These are phyloP conservation scores for Balaeniceps rex DNA, from an alignment of 2,113 vertebrate genomes.

Conservation along the genomic window DNA sequence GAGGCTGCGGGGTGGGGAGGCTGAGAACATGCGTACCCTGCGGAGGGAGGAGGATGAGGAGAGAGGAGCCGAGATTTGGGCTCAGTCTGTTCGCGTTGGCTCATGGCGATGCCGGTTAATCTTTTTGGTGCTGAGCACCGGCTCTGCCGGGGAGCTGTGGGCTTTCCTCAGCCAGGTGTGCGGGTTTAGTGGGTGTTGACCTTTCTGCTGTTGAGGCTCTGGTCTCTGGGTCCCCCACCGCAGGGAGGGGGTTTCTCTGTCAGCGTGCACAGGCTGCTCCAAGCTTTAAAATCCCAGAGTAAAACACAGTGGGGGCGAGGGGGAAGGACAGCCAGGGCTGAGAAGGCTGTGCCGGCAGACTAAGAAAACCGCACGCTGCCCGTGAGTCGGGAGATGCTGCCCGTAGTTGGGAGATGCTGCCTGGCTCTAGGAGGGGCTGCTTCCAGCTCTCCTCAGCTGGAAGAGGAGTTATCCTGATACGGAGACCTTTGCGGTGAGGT, in stretches of 20 bases:
- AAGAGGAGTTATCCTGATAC: not conserved
- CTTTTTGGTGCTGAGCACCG: not conserved
- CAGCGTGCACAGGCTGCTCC: fast-evolving
- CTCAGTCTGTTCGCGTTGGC: not conserved
- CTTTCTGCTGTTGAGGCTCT: not conserved
- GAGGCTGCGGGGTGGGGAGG: not conserved
- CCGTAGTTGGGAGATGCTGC: not conserved
- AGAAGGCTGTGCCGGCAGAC: not conserved
- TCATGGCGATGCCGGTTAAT: not conserved
- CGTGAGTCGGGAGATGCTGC: not conserved
- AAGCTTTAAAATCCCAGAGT: not conserved
- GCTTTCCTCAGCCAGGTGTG: fast-evolving
- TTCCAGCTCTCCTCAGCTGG: not conserved
- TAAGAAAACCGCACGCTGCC: fast-evolving
- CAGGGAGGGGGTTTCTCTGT: not conserved
- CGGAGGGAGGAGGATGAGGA: not conserved
- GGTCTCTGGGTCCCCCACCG: fast-evolving
- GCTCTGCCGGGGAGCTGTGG: not conserved
- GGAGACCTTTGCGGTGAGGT: not conserved
- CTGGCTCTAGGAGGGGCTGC: not conserved
- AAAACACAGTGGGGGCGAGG: fast-evolving
- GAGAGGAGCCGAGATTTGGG: not conserved
- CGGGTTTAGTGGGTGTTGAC: fast-evolving
- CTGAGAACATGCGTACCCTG: fast-evolving
- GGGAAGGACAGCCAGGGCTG: not conserved